Conservation (phyloP, 2,888 invertebrate genomes). For the Stenotaenia linearis region DNA sequence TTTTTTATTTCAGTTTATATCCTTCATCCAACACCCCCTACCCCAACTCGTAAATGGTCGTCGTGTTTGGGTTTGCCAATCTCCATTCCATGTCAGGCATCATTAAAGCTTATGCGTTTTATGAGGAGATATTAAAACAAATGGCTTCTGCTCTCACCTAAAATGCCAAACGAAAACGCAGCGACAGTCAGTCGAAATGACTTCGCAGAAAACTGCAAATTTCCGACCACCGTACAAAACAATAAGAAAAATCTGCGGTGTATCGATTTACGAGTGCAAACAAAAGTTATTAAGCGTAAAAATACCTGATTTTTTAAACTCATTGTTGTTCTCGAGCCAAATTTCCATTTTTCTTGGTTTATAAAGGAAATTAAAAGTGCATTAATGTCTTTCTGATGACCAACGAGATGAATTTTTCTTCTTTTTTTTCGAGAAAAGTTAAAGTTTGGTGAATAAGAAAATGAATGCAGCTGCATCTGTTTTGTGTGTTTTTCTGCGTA, state of each 20-base stretch:
- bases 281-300: neutral
- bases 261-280: neutral
- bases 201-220: conserved; percentile 16
- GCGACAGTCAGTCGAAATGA: neutral
- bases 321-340: too few species aligned
- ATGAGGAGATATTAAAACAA: conserved; percentile 23
- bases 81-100: conserved; percentile 26
- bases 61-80: conserved; percentile 26
- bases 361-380: conserved; percentile 7
- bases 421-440: neutral
- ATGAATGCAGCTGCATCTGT: neutral
- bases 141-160: conserved; percentile 26
- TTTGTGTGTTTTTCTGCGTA: neutral
- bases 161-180: conserved; percentile 19
- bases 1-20: neutral
- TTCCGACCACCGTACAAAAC: conserved; percentile 15
- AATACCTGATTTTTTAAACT: too few species aligned
- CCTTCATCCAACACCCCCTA: neutral
- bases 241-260: conserved; percentile 11
- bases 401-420: neutral
- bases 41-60: neutral
- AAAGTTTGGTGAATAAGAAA: conserved; percentile 4
- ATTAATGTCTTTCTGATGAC: conserved; percentile 20
- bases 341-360: neutral
- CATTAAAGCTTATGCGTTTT: conserved; percentile 26